A percentile compares a stretch with the other conserved stretches of the same genome.
phyloP scores from a whole-genome alignment of 2,113 vertebrate genomes.

The Psephotus haematonotus region DNA sequence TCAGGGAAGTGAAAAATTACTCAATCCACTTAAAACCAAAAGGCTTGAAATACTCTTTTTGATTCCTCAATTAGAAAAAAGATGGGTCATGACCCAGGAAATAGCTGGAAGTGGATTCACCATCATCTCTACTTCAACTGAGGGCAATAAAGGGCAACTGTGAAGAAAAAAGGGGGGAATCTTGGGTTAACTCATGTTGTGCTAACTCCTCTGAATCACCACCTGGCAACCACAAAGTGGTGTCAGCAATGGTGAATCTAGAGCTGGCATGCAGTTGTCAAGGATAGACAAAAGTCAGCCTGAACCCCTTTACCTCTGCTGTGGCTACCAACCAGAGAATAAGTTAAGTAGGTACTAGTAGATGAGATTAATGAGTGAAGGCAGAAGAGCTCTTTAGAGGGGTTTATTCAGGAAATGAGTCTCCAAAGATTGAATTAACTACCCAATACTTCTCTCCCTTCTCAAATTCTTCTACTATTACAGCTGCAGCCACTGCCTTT shows the following conservation, averaged over 20 bases:
- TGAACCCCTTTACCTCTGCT: not conserved
- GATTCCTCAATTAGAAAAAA: not conserved
- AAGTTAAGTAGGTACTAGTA: not conserved
- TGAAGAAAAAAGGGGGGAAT: not conserved
- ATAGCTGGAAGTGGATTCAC: not conserved
- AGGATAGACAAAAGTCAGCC: not conserved
- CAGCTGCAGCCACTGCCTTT: not conserved
- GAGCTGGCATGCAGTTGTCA: not conserved
- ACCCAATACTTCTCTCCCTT: not conserved
- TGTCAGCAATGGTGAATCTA: not conserved
- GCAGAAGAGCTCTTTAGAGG: not conserved
- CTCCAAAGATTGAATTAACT: not conserved
- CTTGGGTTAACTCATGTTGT: not conserved
- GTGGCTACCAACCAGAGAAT: not conserved
- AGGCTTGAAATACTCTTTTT: not conserved
- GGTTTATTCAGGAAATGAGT: not conserved
- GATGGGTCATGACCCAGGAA: not conserved
- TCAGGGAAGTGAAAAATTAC: not conserved
- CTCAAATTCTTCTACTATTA: not conserved
- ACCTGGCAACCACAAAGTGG: not conserved
- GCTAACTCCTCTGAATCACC: not conserved
- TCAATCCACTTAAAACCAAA: not conserved
- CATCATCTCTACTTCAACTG: not conserved
- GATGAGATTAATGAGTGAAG: not conserved
- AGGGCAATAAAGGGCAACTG: not conserved